Evolutionary conservation across 2,888 invertebrate genomes (phyloP).

Genomic region (Noctua janthe): DNA sequence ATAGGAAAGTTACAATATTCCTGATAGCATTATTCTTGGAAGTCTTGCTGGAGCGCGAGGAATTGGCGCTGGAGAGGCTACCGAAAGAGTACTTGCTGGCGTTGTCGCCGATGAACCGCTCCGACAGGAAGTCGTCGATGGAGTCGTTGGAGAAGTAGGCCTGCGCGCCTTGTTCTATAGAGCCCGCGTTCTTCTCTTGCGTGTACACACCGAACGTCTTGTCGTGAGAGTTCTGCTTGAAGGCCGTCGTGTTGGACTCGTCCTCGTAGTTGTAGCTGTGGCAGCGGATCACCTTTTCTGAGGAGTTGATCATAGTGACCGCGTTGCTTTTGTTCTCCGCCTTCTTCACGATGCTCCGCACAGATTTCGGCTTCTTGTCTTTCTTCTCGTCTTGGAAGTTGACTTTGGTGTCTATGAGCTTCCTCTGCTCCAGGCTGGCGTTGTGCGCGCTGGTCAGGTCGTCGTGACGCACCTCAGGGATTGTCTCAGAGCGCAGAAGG

Average conservation of each 20-base stretch:
- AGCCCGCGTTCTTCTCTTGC: conserved; percentile 60
- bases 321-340: conserved; percentile 1
- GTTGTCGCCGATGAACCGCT: conserved; percentile 78
- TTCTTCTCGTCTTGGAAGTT: conserved; percentile 60
- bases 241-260: conserved; percentile 23
- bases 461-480: conserved; percentile 73
- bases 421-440: background rate
- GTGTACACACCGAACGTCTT: conserved; percentile 14
- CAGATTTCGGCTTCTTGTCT: conserved; percentile 28
- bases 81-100: conserved; percentile 78
- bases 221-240: conserved; percentile 23
- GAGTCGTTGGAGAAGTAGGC: conserved; percentile 83
- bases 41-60: conserved; percentile 77
- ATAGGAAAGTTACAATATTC: conserved; percentile 76
- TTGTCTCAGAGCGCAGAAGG: conserved; percentile 73
- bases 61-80: conserved; percentile 70
- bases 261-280: conserved; percentile 73
- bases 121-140: conserved; percentile 83
- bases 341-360: conserved; percentile 37
- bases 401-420: conserved; percentile 40
- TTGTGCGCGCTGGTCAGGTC: conserved; percentile 46
- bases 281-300: conserved; percentile 80
- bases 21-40: conserved; percentile 82
- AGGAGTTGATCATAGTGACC: conserved; percentile 49
- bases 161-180: conserved; percentile 81